These are phyloP conservation scores for Calliphora vicina DNA, from an alignment of 1,140 invertebrate species.

Conservation along the genomic window DNA sequence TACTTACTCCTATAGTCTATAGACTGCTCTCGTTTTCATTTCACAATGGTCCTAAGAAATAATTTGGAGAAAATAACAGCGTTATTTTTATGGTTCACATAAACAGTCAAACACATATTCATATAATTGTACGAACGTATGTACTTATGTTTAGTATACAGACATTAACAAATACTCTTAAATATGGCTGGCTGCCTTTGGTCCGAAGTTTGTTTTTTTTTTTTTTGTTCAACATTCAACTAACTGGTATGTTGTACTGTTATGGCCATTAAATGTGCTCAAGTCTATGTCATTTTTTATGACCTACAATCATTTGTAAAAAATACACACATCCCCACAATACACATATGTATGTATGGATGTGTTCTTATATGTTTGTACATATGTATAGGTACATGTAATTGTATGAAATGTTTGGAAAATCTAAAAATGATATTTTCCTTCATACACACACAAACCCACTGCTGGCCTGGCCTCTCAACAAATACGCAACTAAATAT, in stretches of 20 bases:
- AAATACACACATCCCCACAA: background rate
- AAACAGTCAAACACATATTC: background rate
- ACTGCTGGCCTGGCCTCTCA: background rate
- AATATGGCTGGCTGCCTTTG: background rate
- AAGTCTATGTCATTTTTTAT: background rate
- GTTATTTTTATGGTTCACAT: background rate
- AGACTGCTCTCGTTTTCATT: no score
- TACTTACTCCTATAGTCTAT: background rate
- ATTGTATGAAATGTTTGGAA: background rate
- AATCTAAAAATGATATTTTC: background rate
- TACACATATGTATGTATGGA: background rate
- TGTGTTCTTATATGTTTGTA: background rate
- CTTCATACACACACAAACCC: background rate
- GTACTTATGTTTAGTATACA: no score
- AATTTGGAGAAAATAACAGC: background rate
- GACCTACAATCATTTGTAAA: background rate
- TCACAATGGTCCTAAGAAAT: no score
- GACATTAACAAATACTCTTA: background rate
- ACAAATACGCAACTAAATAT: background rate
- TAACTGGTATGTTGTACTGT: background rate
- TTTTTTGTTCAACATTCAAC: background rate
- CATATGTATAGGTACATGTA: no score
- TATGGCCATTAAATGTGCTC: background rate
- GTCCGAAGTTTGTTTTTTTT: background rate
- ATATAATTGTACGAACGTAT: background rate